A percentile compares a stretch with the other conserved stretches of the same genome.
Conservation (phyloP, 2,888 invertebrate genomes). For the Frankliniella intonsa region DNA sequence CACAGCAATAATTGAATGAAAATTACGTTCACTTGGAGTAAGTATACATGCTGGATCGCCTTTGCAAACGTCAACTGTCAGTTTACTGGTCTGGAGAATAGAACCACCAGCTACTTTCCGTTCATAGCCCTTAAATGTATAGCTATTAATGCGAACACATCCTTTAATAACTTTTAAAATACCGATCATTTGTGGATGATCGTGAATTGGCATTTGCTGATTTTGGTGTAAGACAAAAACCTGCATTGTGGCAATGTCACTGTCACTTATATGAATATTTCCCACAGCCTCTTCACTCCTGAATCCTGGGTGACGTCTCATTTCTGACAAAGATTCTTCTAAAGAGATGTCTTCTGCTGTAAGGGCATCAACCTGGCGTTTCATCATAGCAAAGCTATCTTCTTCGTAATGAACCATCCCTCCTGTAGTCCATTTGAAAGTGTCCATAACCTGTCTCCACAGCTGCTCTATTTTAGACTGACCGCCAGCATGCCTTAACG, state of each 20-base stretch:
- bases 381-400: background rate
- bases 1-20: background rate
- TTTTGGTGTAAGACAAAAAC: background rate
- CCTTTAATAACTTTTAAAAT: constrained; percentile 3
- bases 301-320: background rate
- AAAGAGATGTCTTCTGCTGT: constrained; percentile 20
- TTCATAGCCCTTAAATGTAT: background rate
- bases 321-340: background rate
- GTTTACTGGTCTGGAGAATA: background rate
- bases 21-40: constrained; percentile 3
- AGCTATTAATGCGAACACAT: background rate
- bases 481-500: background rate
- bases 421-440: background rate
- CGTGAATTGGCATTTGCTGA: constrained; percentile 12
- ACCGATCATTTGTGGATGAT: background rate
- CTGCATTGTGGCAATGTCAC: background rate
- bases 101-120: background rate
- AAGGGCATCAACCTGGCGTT: constrained; percentile 2
- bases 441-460: constrained; percentile 10
- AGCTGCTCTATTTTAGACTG: background rate
- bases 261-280: background rate
- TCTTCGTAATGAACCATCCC: background rate
- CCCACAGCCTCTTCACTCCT: background rate
- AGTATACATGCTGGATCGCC: background rate
- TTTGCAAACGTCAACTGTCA: background rate